Evolutionary conservation across 2,113 vertebrate genomes (phyloP).

Genomic region (Rutilus rutilus): DNA sequence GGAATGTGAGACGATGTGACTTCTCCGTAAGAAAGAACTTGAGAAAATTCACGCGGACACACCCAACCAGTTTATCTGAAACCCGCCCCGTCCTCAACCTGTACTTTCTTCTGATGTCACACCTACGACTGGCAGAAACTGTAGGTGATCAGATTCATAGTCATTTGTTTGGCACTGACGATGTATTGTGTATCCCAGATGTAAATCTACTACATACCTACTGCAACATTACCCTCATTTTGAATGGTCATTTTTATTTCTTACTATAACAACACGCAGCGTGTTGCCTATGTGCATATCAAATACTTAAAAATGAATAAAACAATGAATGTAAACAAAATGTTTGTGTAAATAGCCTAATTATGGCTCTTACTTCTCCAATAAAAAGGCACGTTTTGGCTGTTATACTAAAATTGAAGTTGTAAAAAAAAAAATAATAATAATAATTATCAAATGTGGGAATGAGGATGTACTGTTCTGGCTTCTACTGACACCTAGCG

Average conservation of each 20-base stretch:
- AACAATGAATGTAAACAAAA: neutral
- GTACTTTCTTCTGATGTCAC: neutral
- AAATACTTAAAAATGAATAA: neutral
- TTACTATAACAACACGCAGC: neutral
- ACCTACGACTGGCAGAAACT: neutral
- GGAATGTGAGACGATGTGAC: constrained; percentile 18
- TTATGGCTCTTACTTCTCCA: neutral
- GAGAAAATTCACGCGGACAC: constrained; percentile 46
- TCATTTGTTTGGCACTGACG: too few relatives aligned
- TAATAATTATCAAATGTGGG: neutral
- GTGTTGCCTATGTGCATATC: neutral
- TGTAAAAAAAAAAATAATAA: too few relatives aligned
- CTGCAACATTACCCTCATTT: neutral
- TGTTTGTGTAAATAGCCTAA: neutral
- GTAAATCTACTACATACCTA: too few relatives aligned
- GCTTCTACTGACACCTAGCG: constrained; percentile 18
- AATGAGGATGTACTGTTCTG: neutral
- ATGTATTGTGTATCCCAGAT: too few relatives aligned
- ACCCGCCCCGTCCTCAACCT: neutral
- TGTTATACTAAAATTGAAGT: neutral
- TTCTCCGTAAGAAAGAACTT: constrained; percentile 28
- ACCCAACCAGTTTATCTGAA: constrained; percentile 28
- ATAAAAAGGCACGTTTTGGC: neutral
- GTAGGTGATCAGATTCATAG: too few relatives aligned
- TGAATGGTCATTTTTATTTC: neutral